Conservation (phyloP, 2,888 invertebrate genomes). For the Agrypnus murinus region DNA sequence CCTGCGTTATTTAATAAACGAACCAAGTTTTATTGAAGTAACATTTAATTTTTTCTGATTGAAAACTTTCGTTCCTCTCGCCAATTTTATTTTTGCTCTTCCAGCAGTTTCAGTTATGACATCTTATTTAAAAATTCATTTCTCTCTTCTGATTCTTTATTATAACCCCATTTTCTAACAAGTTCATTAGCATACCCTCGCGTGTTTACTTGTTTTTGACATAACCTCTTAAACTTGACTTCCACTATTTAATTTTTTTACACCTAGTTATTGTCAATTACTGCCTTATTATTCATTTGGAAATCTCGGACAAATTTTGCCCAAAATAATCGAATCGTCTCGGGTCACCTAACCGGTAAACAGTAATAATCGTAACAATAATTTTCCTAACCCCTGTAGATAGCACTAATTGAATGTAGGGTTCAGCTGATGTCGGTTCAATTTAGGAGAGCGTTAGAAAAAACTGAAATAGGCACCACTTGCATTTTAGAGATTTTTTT, state of each 20-base stretch:
- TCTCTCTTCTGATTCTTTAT: constrained; percentile 10
- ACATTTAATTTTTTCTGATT: background rate
- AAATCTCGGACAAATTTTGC: no score
- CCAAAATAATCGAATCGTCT: no score
- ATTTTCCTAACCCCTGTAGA: no score
- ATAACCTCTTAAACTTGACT: constrained; percentile 10
- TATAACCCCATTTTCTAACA: constrained; percentile 3
- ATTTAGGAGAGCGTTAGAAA: no score
- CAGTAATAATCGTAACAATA: no score
- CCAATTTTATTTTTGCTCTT: background rate
- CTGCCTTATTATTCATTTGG: background rate
- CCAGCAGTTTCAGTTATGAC: background rate
- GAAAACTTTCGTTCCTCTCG: background rate
- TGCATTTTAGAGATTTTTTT: background rate
- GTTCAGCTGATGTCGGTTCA: no score
- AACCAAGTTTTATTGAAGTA: no score
- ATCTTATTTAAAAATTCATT: constrained; percentile 27
- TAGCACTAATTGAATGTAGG: no score
- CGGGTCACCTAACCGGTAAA: no score
- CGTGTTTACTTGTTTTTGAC: constrained; percentile 14
- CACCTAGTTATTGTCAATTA: background rate
- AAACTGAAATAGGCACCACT: no score
- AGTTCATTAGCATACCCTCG: constrained; percentile 21
- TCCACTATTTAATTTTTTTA: constrained; percentile 1
- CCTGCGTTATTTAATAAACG: no score